These are phyloP conservation scores for Rhinoraja longicauda DNA, from an alignment of 2,797 vertebrate species.

Conservation along the genomic window DNA sequence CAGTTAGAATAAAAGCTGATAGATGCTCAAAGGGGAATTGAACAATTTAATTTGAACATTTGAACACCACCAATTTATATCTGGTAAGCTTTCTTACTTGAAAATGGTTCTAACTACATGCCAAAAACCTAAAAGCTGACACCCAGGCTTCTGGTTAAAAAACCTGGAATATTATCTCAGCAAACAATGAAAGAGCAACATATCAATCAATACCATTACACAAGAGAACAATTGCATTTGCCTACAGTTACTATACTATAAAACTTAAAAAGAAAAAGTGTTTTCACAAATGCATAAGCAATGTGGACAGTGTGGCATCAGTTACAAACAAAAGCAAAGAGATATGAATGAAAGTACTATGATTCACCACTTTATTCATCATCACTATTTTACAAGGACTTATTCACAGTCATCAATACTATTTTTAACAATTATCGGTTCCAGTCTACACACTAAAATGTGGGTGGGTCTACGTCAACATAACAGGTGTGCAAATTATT, in stretches of 20 bases:
- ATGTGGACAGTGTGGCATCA: not conserved
- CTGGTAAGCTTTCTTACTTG: not conserved
- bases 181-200: not conserved
- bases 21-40: not conserved
- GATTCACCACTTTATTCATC: not conserved
- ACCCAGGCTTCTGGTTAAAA: not conserved
- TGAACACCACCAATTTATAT: not conserved
- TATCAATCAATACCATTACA: not conserved
- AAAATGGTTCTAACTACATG: not conserved
- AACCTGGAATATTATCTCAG: not conserved
- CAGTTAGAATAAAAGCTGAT: not conserved
- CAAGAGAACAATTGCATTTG: not conserved
- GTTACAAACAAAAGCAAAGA: not conserved
- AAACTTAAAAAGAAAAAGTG: not conserved
- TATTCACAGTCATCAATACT: not conserved
- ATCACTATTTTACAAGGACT: not conserved
- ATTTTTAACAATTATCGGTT: not conserved
- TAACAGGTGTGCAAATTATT: constrained; percentile 86
- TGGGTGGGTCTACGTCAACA: constrained; percentile 52
- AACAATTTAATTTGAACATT: not conserved
- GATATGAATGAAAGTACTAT: not conserved
- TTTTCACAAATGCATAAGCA: too few species aligned
- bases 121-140: not conserved
- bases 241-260: not conserved
- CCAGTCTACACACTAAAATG: constrained; percentile 63